Percentiles rank a stretch among this genome's conserved stretches.
These are phyloP conservation scores for Hippocampus mohnikei DNA, from an alignment of 2,113 vertebrate species.

Conservation along the genomic window DNA sequence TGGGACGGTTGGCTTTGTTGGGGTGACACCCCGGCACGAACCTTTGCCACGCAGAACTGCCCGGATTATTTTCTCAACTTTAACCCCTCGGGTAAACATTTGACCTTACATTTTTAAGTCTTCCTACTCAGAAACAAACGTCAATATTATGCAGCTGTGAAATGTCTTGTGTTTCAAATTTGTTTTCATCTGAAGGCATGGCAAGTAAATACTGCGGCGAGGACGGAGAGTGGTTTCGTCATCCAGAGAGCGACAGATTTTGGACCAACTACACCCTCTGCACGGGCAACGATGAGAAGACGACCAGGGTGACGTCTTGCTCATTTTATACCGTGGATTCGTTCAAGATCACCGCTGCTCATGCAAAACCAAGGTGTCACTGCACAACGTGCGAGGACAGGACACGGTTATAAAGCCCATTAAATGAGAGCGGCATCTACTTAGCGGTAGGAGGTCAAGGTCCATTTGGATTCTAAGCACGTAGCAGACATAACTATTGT, in stretches of 20 bases:
- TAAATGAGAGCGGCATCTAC: too few relatives aligned
- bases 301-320: conserved; percentile 26
- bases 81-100: conserved; percentile 29
- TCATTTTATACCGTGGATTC: not conserved
- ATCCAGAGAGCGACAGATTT: conserved; percentile 22
- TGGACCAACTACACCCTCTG: conserved; percentile 54
- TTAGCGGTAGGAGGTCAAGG: not conserved
- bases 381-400: too few relatives aligned
- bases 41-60: conserved; percentile 42
- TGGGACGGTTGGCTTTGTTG: conserved; percentile 63
- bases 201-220: conserved; percentile 45
- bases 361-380: too few relatives aligned
- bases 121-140: not conserved
- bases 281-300: conserved; percentile 23
- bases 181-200: conserved; percentile 29
- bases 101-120: not conserved
- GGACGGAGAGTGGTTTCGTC: conserved; percentile 49
- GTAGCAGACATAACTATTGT: not conserved
- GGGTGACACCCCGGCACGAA: conserved; percentile 49
- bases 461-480: not conserved
- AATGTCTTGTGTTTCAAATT: too few relatives aligned
- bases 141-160: not conserved
- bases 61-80: conserved; percentile 34
- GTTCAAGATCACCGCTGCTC: not conserved
- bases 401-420: too few relatives aligned